Evolutionary conservation across 2,113 vertebrate species (phyloP), one percentile per base, ranked within the genome.

Genomic region (Felis chaus): DNA sequence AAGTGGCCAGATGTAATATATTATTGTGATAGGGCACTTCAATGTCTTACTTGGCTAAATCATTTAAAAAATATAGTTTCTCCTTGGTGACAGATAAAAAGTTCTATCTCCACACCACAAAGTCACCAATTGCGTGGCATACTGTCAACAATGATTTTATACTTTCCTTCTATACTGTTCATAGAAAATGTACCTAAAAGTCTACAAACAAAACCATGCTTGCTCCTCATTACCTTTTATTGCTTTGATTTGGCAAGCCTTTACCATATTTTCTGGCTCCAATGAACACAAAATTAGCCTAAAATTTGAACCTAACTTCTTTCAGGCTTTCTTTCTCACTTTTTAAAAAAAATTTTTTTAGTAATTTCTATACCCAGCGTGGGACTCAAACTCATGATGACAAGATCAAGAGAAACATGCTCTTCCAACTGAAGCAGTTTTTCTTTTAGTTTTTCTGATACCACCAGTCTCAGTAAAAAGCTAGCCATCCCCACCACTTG

Each of bases 21-120:
- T 92, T 97, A 96, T 48, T 68, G 88, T 88, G 94, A 97, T 94
- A 96, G 85, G 94, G 91, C 89, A 94, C 92, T 97, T 97, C 95
- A 80, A 66, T 91, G 79, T 95, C 68, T 97, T 94, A 69, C 96
- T 98, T 98, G 0, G 97, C 98, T 95, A 97, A 98, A 95, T 97
- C 93, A 95, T 93, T 98, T 76, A 23, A 21, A 88, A 90, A 97
- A 98, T 98, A 92, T 97, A 96, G 96, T 98, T 98, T 98, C 88
- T 93, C 96, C 98, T 96, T 94, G 95, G 94, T 63, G 92, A 89
- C 45, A 91, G 98, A 97, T 93, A 97, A 55, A 73, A 97, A 98
- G 85, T 98, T 97, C 97, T 97, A 96, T 96, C 92, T 97, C 87
- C 92, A 87, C 93, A 90, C 97, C 98, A 98, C 96, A 73, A 97